Evolutionary conservation across 2,113 vertebrate species (phyloP).

Genomic region (Lutjanus erythropterus): DNA sequence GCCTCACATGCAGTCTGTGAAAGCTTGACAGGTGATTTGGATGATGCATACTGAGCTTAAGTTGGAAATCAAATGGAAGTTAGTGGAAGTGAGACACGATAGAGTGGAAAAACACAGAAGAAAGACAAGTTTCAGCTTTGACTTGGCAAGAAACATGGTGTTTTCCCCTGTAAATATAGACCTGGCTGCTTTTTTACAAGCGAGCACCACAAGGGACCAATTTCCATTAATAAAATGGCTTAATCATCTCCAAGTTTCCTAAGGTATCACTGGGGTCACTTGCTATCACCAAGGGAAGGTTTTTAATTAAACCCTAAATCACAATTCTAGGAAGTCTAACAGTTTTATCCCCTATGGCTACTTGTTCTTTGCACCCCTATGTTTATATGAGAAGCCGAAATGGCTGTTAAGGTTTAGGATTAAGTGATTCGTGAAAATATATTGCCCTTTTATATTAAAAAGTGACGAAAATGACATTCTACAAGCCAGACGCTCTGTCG

Average conservation of each 20-base stretch:
- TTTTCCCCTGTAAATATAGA: background rate
- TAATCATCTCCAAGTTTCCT: background rate
- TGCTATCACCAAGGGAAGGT: background rate
- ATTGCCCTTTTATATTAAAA: background rate
- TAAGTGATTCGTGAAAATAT: background rate
- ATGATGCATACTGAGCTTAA: background rate
- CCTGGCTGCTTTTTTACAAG: background rate
- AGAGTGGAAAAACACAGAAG: background rate
- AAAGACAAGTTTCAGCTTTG: background rate
- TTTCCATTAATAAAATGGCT: background rate
- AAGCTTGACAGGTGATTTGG: background rate
- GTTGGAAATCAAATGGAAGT: background rate
- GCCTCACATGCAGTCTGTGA: accelerated
- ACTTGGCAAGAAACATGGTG: too few relatives aligned
- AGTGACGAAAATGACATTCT: background rate
- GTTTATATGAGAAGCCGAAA: background rate
- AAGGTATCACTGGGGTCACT: background rate
- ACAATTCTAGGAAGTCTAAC: background rate
- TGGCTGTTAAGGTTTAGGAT: background rate
- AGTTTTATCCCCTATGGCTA: background rate
- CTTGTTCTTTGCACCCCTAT: background rate
- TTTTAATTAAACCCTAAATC: constrained; percentile 4
- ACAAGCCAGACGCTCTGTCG: background rate
- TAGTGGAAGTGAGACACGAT: background rate
- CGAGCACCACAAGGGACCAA: background rate